Percentiles rank a stretch among this genome's conserved stretches.
Evolutionary conservation across 1,140 invertebrate species (phyloP).

Genomic region (Cecropterus lyciades): DNA sequence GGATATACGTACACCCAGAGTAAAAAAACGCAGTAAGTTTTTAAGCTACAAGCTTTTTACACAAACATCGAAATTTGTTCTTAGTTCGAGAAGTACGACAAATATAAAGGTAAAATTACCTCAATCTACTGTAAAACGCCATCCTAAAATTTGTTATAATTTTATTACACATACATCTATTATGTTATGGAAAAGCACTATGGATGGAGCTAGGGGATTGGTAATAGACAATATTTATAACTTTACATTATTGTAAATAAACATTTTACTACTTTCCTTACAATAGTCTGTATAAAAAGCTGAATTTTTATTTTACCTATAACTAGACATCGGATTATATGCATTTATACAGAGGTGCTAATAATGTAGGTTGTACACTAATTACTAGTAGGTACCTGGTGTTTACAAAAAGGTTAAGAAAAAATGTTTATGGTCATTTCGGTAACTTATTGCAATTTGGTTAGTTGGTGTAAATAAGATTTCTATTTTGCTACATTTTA

Average conservation of each 20-base stretch:
- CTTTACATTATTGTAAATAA: constrained; percentile 36
- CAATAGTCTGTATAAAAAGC: constrained; percentile 33
- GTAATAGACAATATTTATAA: constrained; percentile 25
- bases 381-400: no score
- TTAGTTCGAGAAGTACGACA: constrained; percentile 30
- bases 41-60: constrained; percentile 35
- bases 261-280: constrained; percentile 27
- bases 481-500: no score
- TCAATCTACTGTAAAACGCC: constrained; percentile 32
- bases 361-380: no score
- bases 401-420: no score
- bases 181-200: constrained; percentile 26
- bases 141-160: constrained; percentile 31
- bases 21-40: constrained; percentile 18
- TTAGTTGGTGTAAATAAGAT: no score
- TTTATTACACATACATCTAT: constrained; percentile 28
- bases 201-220: constrained; percentile 35
- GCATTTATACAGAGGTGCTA: no score
- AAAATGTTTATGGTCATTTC: no score
- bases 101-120: constrained; percentile 29
- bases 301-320: constrained; percentile 31
- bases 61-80: constrained; percentile 35
- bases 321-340: no score
- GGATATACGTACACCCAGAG: constrained; percentile 18
- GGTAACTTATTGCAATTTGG: no score